Conservation (phyloP, 2,797 vertebrate genomes). For the Helicolenus hilgendorfi region DNA sequence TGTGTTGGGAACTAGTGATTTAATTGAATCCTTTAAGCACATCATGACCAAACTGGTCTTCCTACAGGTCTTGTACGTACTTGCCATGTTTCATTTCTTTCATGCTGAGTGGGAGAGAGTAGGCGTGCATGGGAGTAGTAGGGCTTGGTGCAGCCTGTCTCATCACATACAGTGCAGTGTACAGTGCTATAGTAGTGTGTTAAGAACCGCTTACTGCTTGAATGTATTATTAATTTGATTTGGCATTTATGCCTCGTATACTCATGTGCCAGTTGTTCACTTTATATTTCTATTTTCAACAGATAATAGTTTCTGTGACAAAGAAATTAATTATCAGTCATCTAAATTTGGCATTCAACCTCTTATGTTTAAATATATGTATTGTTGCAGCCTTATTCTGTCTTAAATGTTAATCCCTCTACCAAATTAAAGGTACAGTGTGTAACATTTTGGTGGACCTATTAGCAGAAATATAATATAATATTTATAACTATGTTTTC, state of each 20-base stretch:
- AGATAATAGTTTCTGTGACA: not conserved
- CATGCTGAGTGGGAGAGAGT: slow-evolving; percentile 9
- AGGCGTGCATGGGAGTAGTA: slow-evolving; percentile 1
- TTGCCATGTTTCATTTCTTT: slow-evolving; percentile 62
- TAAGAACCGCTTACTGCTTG: not conserved
- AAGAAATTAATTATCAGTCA: not conserved
- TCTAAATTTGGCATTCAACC: not conserved
- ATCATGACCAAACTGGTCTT: slow-evolving; percentile 66
- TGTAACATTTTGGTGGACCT: no score
- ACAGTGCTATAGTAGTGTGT: not conserved
- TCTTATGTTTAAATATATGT: not conserved
- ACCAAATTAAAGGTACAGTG: not conserved
- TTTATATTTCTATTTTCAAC: not conserved
- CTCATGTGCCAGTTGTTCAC: not conserved
- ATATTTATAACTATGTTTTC: no score
- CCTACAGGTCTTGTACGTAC: slow-evolving; percentile 70
- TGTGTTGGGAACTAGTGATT: slow-evolving; percentile 39
- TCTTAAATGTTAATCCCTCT: not conserved
- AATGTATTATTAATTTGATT: slow-evolving; percentile 2
- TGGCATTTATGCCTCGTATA: not conserved
- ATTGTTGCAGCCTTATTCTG: not conserved
- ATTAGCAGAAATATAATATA: no score
- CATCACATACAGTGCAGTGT: not conserved
- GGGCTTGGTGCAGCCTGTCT: slow-evolving; percentile 20
- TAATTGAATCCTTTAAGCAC: slow-evolving; percentile 53